Evolutionary conservation across 2,888 invertebrate genomes (phyloP), one percentile per base, ranked within the genome.

Genomic region (Sthenelais limicola): DNA sequence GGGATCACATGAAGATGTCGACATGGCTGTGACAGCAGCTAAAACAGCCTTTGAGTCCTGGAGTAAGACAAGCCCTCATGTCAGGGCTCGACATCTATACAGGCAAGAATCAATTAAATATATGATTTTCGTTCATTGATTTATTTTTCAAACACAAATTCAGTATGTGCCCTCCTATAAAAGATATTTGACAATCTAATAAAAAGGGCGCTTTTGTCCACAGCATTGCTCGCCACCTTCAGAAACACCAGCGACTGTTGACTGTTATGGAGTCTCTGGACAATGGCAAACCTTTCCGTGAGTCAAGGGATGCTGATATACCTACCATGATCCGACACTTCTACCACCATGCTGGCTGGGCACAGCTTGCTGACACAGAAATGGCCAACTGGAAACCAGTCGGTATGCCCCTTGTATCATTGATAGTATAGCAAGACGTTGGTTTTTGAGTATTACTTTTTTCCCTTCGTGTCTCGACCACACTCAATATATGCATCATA

Each of bases 321-420:
- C 86, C 88, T 3, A 82, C 85, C 47, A 85, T 90, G 51, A 85
- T 89, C 28, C 85, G 90, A 67, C 89, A 89, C 81, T 87, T 91
- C 74, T 88, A 88, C 80, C 90, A 90, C 80, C 89, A 90, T 83
- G 89, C 90, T 21, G 88, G 89, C 73, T 90, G 89, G 88, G 88
- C 89, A 12, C 85, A 88, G 76, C 80, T 88, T 9, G 81, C 82
- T 76, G 83, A 86, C 28, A 81, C 84, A 68, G 87, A 89, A 76
- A 85, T 89, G 84, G 74, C 74, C n/a, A 83, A 82, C 30, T 89
- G 88, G 88, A 86, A 87, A 76, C 82, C 89, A 71, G 79, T 87
- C 73, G 89, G 89, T 89, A 77, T 75, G 83, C 71, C n/a, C n/a
- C n/a, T n/a, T n/a, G n/a, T n/a, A n/a, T n/a, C n/a, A n/a, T n/a